Evolutionary conservation across 2,797 vertebrate genomes (phyloP).

Genomic region (Sebastes aleutianus): DNA sequence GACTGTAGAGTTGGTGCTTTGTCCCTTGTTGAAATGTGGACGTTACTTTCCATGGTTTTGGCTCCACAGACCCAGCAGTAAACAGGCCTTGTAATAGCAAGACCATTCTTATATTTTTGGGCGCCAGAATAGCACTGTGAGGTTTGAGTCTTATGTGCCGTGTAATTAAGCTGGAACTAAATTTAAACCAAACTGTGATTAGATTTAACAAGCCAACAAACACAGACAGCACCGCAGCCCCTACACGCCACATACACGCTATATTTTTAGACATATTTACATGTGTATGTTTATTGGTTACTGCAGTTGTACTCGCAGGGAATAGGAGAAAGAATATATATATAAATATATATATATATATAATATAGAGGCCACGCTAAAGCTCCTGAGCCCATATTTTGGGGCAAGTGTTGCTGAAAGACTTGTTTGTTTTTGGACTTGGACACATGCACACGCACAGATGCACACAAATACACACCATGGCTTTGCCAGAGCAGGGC

Average conservation of each 20-base stretch:
- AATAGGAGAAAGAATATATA: neutral
- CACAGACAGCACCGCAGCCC: constrained; percentile 23
- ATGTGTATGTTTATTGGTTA: neutral
- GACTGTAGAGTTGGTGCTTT: neutral
- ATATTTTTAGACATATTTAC: neutral
- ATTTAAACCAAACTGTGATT: constrained; percentile 64
- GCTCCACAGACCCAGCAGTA: constrained; percentile 22
- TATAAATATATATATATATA: no score
- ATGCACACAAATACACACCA: neutral
- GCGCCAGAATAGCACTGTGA: constrained; percentile 46
- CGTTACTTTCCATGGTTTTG: constrained; percentile 15
- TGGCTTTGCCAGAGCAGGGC: constrained; percentile 36
- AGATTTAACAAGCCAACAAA: constrained; percentile 57
- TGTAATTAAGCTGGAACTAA: constrained; percentile 66
- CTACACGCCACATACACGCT: constrained; percentile 4
- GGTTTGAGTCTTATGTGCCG: constrained; percentile 49
- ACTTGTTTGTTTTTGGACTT: constrained; percentile 3
- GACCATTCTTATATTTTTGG: constrained; percentile 51
- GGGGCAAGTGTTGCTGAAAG: neutral
- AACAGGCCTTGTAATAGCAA: constrained; percentile 43
- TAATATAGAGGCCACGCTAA: neutral
- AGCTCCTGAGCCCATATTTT: neutral
- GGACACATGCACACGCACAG: neutral
- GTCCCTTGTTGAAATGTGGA: constrained; percentile 17
- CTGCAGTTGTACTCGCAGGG: neutral